Conservation (phyloP, 2,888 invertebrate genomes). For the Perizoma affinitatum region DNA sequence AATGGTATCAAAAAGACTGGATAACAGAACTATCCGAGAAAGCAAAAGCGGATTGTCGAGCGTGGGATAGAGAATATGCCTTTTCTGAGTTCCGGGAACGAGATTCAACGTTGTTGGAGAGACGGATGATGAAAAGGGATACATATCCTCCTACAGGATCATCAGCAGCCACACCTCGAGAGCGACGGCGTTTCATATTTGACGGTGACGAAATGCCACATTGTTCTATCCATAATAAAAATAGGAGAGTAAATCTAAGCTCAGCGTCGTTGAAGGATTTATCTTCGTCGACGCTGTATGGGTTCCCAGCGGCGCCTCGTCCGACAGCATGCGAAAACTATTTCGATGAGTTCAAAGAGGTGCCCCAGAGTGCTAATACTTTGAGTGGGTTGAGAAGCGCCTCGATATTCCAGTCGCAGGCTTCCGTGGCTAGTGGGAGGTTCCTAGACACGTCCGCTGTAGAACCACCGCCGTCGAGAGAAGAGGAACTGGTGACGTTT, state of each 20-base stretch:
- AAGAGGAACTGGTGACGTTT: conserved; percentile 89
- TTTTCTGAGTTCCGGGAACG: conserved; percentile 78
- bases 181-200: conserved; percentile 86
- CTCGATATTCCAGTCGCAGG: conserved; percentile 79
- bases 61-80: conserved; percentile 80
- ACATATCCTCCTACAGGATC: conserved; percentile 74
- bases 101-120: conserved; percentile 71
- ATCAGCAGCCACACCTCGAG: conserved; percentile 76
- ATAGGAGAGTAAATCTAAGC: conserved; percentile 76
- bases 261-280: conserved; percentile 85
- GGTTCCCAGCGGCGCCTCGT: conserved; percentile 86
- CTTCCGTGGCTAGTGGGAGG: conserved; percentile 87
- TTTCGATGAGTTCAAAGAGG: conserved; percentile 82
- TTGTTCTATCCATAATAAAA: conserved; percentile 83
- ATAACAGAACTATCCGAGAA: conserved; percentile 79
- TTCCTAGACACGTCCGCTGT: conserved; percentile 87
- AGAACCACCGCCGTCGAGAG: conserved; percentile 85
- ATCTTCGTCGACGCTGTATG: conserved; percentile 83
- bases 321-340: conserved; percentile 86
- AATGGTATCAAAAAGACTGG: conserved; percentile 89
- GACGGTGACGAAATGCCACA: conserved; percentile 84
- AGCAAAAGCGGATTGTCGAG: conserved; percentile 76
- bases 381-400: conserved; percentile 76
- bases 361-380: conserved; percentile 81
- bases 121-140: conserved; percentile 77